Conservation (phyloP, 2,888 invertebrate species). For the Taenaris catops region DNA sequence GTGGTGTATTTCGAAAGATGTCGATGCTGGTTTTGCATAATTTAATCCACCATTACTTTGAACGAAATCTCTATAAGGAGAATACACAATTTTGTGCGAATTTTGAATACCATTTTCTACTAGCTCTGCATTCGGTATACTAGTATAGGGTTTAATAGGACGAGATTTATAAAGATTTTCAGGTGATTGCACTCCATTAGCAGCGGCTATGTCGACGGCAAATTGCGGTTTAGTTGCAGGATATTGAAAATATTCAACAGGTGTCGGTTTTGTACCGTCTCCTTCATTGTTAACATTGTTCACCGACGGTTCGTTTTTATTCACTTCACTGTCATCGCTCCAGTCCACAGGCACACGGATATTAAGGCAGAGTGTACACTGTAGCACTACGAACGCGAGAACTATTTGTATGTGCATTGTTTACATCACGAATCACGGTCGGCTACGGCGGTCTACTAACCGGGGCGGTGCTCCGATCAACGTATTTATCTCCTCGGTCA, state of each 20-base stretch:
- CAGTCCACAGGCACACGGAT: constrained; percentile 61
- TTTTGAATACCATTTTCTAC: constrained; percentile 54
- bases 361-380: constrained; percentile 51
- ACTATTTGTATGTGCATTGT: constrained; percentile 54
- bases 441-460: constrained; percentile 60
- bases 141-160: constrained; percentile 50
- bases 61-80: constrained; percentile 47
- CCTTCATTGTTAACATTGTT: constrained; percentile 27
- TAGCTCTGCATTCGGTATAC: constrained; percentile 40
- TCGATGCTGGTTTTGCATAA: constrained; percentile 40
- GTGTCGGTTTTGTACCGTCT: constrained; percentile 33
- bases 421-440: constrained; percentile 64
- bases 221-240: constrained; percentile 63
- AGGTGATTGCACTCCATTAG: constrained; percentile 58
- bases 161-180: constrained; percentile 51
- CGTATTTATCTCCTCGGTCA: constrained; percentile 76
- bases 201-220: constrained; percentile 54
- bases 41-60: constrained; percentile 33
- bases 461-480: constrained; percentile 47
- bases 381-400: constrained; percentile 42
- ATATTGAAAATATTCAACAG: constrained; percentile 59
- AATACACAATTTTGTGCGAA: constrained; percentile 34
- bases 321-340: constrained; percentile 58
- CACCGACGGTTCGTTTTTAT: constrained; percentile 32
- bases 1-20: constrained; percentile 61